Evolutionary conservation across 2,888 invertebrate species (phyloP), one percentile per base, ranked within the genome.

Genomic region (Spilosoma lubricipeda): DNA sequence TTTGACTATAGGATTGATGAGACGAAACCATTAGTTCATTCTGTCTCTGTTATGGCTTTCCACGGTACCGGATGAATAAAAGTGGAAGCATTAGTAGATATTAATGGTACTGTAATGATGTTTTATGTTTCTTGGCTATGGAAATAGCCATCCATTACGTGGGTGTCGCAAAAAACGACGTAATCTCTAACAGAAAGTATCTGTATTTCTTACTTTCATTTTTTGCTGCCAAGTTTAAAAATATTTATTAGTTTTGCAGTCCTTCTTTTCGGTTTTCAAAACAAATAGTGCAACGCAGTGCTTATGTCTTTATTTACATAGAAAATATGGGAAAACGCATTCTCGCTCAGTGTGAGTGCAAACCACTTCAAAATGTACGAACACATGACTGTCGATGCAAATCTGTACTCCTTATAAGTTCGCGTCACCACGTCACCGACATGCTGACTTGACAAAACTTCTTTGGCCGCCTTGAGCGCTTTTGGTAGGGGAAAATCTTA

Each of bases 1-100:
- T 73, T 74, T 70, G 77, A 83, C 81, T 79, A 78, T 77, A 76
- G 79, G 77, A 82, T 83, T 83, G 84, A 83, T 82, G 82, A 70
- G 70, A 52, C 70, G 66, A 63, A 67, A 72, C 72, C 70, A 75
- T 75, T 75, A 72, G 66, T 71, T 66, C 33, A 33, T 72, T 72
- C 56, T 48, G 59, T 66, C 66, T 63, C 65, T 70, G 66, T 75
- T 70, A 75, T 48, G 45, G 72, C 65, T 72, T 75, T 73, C 30
- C 33, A 67, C 59, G 36, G 67, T 63, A 2, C 45, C 65, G 52
- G 68, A 56, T 66, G 70, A 63, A 72, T 75, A 72, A 70, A 75
- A 72, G 72, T 67, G 45, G 39, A 30, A 15, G 42, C 39, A 63
- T 70, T 75, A 48, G 52, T 69, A 70, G 65, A 64, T 69, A 69